Evolutionary conservation across 2,113 vertebrate genomes (phyloP), one percentile per base, ranked within the genome.

Genomic region (Pandion haliaetus): DNA sequence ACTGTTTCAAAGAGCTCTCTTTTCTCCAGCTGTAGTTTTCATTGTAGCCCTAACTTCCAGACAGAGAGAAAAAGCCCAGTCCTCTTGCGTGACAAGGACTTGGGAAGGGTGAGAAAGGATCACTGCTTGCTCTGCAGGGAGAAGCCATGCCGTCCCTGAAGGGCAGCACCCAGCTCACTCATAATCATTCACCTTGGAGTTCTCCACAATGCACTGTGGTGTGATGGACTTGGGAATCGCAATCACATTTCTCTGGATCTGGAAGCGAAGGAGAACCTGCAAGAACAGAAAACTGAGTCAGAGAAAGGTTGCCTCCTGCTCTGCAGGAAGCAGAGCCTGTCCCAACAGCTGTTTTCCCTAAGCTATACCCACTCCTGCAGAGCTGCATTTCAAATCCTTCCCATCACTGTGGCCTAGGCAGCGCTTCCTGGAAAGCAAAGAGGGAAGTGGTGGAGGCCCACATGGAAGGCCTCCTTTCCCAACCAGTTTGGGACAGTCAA

Each of bases 211-310:
- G 71, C 99, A 99, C 34, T 97, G 86, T 1, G 99, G 99, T 3
- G 99, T 99, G 93, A 99, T 96, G 0, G 99, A 99, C 91, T 99
- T 99, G 40, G 99, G 99, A 93, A 99, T 99, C 29, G 73, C 99
- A 9, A 99, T 95, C 84, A 99, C 71, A 3, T 99, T 99, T 94
- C 99, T 99, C 96, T 99, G 99, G 45, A 99, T 87, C 9, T 99
- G 99, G 96, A 99, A 99, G 69, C 98, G 99, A 97, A 99, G 99
- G 88, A 99, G 97, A 78, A 99, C 98, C 99, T 99, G 96, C 26
- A 82, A 20, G 24, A 23, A 74, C 31, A 95, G 25, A 90, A 0
- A 32, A 32, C 4, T 0, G 10, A 32, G 5, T 76, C 73, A 88
- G 55, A 62, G 31, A 65, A 58, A 61, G 29, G 50, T 21, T 1